Base-by-base conservation (phyloP, 2,888 invertebrate genomes). In the Gastrophysa polygoni region DNA sequence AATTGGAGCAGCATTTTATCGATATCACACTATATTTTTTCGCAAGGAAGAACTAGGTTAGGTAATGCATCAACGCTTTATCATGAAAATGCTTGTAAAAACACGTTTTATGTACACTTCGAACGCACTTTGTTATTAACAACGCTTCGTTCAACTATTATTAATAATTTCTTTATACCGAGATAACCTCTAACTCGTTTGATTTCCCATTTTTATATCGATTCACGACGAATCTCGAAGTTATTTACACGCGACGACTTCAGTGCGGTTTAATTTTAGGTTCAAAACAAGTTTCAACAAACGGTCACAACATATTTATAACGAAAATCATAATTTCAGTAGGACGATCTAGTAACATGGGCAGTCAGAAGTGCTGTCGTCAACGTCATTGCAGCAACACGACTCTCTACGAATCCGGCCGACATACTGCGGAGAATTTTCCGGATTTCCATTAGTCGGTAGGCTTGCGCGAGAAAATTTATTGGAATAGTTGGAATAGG, bases 371-470 rank as follows among this genome's bases (percentile, higher is more conserved):
- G 59, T 57, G 49, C 67, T 73, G 71, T 76, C 75, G 77, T 76
- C 77, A 77, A 75, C 75, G 77, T 76, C 77, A 77, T 74, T 77
- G 77, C 77, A 77, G 73, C 68, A 64, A 63, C 55, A 59, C 73
- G 73, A 69, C 38, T 56, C 52, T 29, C 43, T 28, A 48, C 71
- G 72, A 68, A 32, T n/a, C 11, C n/a, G 16, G 24, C 58, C 73
- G 73, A 68, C 38, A 34, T 29, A 43, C 28, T 55, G 62, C 70
- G 68, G 69, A 63, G 55, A 63, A 63, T 68, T 66, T 68, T 66
- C 70, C 68, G 68, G 64, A 64, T 62, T 68, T 58, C 21, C 16
- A 5, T 43, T 63, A 63, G 63, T 63, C 51, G 34, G 18, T 56
- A 43, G 17, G 57, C 63, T 49, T 44, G 51, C 20, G 24, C 28